Evolutionary conservation across 2,797 vertebrate genomes (phyloP).

Genomic region (Mionectes olivaceus): DNA sequence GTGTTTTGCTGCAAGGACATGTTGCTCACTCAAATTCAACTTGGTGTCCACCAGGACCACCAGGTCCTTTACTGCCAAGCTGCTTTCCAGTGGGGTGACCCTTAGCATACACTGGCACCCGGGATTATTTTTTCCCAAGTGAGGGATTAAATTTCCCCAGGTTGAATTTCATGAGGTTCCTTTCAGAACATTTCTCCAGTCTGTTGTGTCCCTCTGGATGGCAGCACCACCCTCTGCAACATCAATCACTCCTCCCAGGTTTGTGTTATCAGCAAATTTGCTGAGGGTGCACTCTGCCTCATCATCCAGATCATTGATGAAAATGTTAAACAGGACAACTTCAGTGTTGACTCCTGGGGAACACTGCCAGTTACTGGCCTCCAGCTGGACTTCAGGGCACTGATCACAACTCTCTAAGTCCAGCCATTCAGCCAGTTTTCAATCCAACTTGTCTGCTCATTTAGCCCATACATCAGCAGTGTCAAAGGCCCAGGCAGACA

Average conservation of each 20-base stretch:
- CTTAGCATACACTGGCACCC: background rate
- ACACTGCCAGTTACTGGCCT: background rate
- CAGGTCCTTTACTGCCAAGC: background rate
- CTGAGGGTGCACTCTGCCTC: background rate
- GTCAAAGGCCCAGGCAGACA: background rate
- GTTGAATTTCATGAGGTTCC: background rate
- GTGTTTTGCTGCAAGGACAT: background rate
- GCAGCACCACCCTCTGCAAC: background rate
- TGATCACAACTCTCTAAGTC: background rate
- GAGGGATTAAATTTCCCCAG: background rate
- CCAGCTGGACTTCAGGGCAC: background rate
- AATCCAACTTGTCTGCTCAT: background rate
- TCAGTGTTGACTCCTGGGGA: background rate
- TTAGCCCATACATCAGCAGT: background rate
- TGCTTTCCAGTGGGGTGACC: background rate
- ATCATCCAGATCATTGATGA: background rate
- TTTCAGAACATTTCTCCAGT: background rate
- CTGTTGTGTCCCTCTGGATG: background rate
- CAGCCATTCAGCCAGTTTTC: background rate
- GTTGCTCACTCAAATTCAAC: background rate
- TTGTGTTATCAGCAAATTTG: background rate
- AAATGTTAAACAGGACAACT: background rate
- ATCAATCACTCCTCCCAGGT: background rate
- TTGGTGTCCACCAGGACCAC: background rate
- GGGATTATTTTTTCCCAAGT: background rate